Base-by-base conservation (phyloP, 2,797 vertebrate species). In the Typhlichthys subterraneus region DNA sequence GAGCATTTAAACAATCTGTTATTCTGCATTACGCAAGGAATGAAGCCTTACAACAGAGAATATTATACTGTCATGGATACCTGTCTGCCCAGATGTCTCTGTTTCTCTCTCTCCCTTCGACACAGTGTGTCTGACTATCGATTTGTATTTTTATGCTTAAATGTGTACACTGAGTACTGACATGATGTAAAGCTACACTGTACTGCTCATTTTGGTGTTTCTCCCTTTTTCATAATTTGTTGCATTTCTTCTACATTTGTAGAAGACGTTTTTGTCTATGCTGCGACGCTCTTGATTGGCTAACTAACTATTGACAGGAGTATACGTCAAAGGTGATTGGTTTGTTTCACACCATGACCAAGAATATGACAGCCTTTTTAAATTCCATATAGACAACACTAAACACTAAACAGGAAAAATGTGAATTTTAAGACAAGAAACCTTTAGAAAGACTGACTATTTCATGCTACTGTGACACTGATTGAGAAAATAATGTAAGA, bases 401-500 rank as follows among this genome's bases (percentile, higher is more conserved):
- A 9, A 42, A 8, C 38, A 42, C 38, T 51, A 12, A 5, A 45
- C 9, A 61, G 15, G 8, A 23, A 53, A 56, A 42, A 17, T 17
- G 15, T 60, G n/a, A 63, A 54, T 57, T 72, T 77, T 56, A 56
- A 45, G 71, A 53, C 3, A 42, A 55, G 56, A 61, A 51, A 59
- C 5, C 51, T 33, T 15, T 13, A 19, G 13, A 57, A 14, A 52
- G 29, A 66, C 47, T 48, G 45, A 47, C 9, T n/a, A 4, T 48
- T 12, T 48, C 4, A 48, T 48, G 12, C 12, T 17, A 66, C 49
- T 50, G 38, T 56, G 29, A 78, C 23, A 45, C 56, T 76, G 12
- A 65, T n/a, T 42, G 48, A 57, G 67, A 72, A 83, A 68, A 31
- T 58, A 49, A 62, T 78, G 65, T 54, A 59, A 83, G 74, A 81